phyloP scores from a whole-genome alignment of 2,888 invertebrate genomes.

The Iselma pallidipennis region DNA sequence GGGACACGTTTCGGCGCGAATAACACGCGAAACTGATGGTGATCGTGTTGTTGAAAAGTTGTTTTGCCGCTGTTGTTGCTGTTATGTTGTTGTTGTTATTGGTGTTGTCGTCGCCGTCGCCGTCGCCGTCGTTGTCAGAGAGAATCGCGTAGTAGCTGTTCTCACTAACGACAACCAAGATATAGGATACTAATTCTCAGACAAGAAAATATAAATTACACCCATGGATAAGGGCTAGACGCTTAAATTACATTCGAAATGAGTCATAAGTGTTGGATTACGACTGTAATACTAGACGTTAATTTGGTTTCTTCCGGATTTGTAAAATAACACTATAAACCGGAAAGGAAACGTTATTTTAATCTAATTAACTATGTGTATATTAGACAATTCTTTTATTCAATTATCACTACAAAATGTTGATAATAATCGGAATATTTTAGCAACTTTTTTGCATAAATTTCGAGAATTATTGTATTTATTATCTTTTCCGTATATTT shows the following conservation, averaged over 20 bases:
- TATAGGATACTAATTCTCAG: not conserved
- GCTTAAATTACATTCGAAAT: not conserved
- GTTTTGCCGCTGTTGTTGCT: not conserved
- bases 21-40: slow-evolving; percentile 28
- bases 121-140: not conserved
- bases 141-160: slow-evolving; percentile 10
- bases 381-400: no score
- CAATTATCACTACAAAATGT: no score
- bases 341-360: no score
- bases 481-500: no score
- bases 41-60: not conserved
- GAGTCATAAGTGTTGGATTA: not conserved
- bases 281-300: no score
- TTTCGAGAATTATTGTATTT: no score
- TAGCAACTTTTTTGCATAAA: no score
- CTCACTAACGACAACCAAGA: no score
- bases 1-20: slow-evolving; percentile 27
- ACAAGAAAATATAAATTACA: not conserved
- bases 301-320: not conserved
- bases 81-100: not conserved
- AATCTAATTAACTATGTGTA: no score
- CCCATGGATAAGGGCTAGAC: not conserved
- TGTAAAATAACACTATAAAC: not conserved
- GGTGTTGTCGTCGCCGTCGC: not conserved
- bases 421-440: no score